These are phyloP conservation scores for Drymonia ruficornis DNA, from an alignment of 2,888 invertebrate genomes.

Conservation along the genomic window DNA sequence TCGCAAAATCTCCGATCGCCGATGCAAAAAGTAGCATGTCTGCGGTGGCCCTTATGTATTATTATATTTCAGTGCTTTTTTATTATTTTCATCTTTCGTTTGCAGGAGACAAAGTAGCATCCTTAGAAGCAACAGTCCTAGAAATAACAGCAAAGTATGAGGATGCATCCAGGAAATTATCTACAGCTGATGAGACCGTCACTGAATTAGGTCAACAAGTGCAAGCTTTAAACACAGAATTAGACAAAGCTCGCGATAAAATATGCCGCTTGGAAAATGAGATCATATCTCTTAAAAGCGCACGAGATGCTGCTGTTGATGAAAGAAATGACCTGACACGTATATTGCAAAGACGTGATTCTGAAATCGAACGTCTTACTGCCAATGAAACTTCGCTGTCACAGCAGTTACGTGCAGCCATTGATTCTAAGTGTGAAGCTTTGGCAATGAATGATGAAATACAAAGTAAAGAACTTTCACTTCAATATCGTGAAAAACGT, in stretches of 20 bases:
- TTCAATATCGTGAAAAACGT: slow-evolving; percentile 93
- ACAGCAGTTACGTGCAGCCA: slow-evolving; percentile 90
- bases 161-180: slow-evolving; percentile 86
- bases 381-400: slow-evolving; percentile 88
- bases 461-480: slow-evolving; percentile 90
- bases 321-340: slow-evolving; percentile 90
- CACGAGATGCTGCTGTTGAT: slow-evolving; percentile 89
- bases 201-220: slow-evolving; percentile 87
- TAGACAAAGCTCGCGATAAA: slow-evolving; percentile 86
- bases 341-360: slow-evolving; percentile 89
- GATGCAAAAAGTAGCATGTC: no score
- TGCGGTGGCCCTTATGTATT: no score
- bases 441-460: slow-evolving; percentile 92
- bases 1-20: no score
- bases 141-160: slow-evolving; percentile 86
- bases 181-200: slow-evolving; percentile 86
- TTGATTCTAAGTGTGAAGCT: slow-evolving; percentile 93
- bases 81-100: slow-evolving; percentile 24
- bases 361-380: slow-evolving; percentile 89
- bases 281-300: slow-evolving; percentile 86
- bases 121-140: slow-evolving; percentile 81
- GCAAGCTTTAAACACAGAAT: slow-evolving; percentile 85
- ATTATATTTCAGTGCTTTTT: not conserved
- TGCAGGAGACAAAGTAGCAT: slow-evolving; percentile 84
- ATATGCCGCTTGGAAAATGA: slow-evolving; percentile 87